These are phyloP conservation scores for Seira ritae DNA, from an alignment of 2,888 invertebrate species.

Conservation along the genomic window DNA sequence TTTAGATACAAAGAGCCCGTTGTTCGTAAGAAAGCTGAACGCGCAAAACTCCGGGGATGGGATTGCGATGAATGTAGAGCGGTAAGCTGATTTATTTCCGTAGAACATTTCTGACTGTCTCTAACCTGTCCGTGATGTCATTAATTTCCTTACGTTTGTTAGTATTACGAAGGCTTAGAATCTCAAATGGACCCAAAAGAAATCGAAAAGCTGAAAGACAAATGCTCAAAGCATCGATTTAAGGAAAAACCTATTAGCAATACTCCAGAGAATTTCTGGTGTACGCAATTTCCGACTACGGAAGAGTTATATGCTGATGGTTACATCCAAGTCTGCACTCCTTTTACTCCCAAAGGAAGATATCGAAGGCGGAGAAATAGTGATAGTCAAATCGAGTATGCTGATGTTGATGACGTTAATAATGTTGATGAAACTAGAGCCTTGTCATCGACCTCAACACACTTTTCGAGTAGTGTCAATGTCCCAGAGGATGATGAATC, in stretches of 20 bases:
- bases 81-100: no score
- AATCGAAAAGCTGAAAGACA: slow-evolving; percentile 18
- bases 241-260: not conserved
- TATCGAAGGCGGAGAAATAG: not conserved
- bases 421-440: no score
- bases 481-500: no score
- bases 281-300: slow-evolving; percentile 11
- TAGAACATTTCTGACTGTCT: no score
- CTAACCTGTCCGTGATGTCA: no score
- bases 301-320: slow-evolving; percentile 39
- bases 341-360: slow-evolving; percentile 42
- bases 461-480: no score
- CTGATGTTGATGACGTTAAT: no score
- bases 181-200: slow-evolving; percentile 28
- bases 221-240: slow-evolving; percentile 6
- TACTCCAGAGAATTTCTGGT: slow-evolving; percentile 42
- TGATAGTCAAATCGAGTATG: not conserved
- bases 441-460: no score
- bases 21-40: slow-evolving; percentile 36
- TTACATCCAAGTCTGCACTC: slow-evolving; percentile 16
- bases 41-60: slow-evolving; percentile 10
- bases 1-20: slow-evolving; percentile 5
- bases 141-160: no score
- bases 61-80: slow-evolving; percentile 17
- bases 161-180: slow-evolving; percentile 19